These are phyloP conservation scores for Sinhomidia bicolor DNA, from an alignment of 2,888 invertebrate species.

Conservation along the genomic window DNA sequence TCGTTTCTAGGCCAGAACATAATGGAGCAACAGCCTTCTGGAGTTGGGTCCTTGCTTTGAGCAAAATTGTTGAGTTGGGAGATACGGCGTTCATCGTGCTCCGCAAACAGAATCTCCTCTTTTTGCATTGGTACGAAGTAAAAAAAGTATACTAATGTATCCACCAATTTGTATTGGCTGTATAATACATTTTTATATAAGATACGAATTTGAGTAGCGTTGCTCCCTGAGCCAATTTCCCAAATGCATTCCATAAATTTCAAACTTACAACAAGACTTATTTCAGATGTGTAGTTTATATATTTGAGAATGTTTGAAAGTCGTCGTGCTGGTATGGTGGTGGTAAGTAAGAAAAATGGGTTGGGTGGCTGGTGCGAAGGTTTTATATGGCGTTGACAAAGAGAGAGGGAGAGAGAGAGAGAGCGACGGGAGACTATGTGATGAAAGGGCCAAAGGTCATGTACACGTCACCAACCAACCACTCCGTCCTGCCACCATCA, in stretches of 20 bases:
- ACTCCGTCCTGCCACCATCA: conserved; percentile 32
- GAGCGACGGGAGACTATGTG: background rate
- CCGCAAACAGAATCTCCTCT: conserved; percentile 77
- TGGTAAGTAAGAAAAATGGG: no score
- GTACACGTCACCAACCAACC: conserved; percentile 61
- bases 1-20: conserved; percentile 76
- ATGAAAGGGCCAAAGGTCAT: conserved; percentile 55
- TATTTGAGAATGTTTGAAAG: background rate
- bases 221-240: conserved; percentile 40
- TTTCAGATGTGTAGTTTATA: background rate
- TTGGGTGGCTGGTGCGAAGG: background rate
- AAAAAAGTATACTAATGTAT: no score
- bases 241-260: conserved; percentile 55
- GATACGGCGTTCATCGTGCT: conserved; percentile 78
- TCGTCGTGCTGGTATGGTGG: background rate
- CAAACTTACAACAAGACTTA: background rate
- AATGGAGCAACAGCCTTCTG: conserved; percentile 78
- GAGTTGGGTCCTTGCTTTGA: conserved; percentile 74
- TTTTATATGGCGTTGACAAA: conserved; percentile 28
- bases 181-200: background rate
- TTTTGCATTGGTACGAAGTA: conserved; percentile 74
- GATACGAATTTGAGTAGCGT: background rate
- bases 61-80: conserved; percentile 77
- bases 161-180: no score
- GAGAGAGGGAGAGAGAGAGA: no score